phyloP scores from a whole-genome alignment of 2,797 vertebrate species.

The Diceros bicornis region DNA sequence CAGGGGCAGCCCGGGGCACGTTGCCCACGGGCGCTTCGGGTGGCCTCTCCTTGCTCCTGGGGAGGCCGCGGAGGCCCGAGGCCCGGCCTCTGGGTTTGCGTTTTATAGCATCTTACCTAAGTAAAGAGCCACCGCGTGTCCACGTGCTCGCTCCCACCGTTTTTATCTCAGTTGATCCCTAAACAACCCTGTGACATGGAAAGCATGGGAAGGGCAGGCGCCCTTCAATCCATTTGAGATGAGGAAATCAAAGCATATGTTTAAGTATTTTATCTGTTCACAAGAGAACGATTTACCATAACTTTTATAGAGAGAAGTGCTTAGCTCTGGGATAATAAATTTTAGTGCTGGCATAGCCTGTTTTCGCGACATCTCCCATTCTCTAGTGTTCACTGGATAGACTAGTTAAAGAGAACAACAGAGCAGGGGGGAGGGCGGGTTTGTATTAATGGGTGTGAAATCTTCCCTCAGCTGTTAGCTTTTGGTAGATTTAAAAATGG shows the following conservation, averaged over 20 bases:
- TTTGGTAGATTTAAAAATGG: neutral
- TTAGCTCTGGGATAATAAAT: neutral
- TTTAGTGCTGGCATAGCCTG: neutral
- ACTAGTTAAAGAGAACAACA: neutral
- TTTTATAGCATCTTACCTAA: neutral
- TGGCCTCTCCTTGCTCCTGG: neutral
- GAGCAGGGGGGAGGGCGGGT: neutral
- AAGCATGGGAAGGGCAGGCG: neutral
- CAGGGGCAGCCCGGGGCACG: neutral
- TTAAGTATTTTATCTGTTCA: slow-evolving; percentile 22
- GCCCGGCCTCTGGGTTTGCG: neutral
- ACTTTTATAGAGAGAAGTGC: neutral
- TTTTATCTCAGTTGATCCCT: neutral
- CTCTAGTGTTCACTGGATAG: neutral
- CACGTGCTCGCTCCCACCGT: no score
- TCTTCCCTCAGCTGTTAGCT: neutral
- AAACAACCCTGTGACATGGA: neutral
- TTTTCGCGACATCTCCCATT: neutral
- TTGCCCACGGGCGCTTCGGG: neutral
- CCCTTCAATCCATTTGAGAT: neutral
- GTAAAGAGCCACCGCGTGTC: neutral
- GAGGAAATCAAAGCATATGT: neutral
- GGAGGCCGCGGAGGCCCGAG: neutral
- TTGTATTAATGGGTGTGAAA: neutral
- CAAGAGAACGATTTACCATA: neutral